Evolutionary conservation across 1,140 invertebrate species (phyloP).

Genomic region (Scaptomyza pallida): DNA sequence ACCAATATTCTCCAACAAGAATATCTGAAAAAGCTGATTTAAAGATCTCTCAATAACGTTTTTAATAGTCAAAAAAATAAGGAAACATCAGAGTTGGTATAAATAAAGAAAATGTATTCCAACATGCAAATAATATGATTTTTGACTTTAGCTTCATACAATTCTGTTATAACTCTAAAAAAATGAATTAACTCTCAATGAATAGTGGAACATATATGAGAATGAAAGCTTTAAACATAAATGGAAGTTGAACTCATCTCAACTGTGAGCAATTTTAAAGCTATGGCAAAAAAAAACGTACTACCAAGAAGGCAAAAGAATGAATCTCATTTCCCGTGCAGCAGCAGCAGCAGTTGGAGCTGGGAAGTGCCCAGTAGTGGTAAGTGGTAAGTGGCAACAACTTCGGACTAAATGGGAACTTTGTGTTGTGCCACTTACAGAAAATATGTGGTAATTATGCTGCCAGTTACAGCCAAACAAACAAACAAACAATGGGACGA

Average conservation of each 20-base stretch:
- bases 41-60: too few relatives aligned
- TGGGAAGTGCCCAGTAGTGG: constrained; percentile 53
- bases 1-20: too few relatives aligned
- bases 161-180: too few relatives aligned
- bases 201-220: too few relatives aligned
- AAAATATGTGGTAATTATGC: constrained; percentile 79
- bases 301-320: constrained; percentile 49
- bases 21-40: too few relatives aligned
- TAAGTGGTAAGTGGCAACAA: constrained; percentile 47
- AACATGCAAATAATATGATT: too few relatives aligned
- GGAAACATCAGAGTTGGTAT: too few relatives aligned
- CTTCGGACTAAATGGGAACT: constrained; percentile 72
- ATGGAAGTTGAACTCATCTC: constrained; percentile 12
- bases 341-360: constrained; percentile 24
- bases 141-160: too few relatives aligned
- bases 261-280: constrained; percentile 28
- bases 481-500: constrained; percentile 33
- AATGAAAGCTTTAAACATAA: not conserved
- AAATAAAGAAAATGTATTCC: too few relatives aligned
- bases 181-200: too few relatives aligned
- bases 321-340: constrained; percentile 72
- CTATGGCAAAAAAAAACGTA: constrained; percentile 48
- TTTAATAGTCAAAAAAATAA: too few relatives aligned
- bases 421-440: constrained; percentile 75
- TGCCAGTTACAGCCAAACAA: constrained; percentile 68